Base-by-base conservation (phyloP, 2,888 invertebrate species). In the Leptinotarsa juncta region DNA sequence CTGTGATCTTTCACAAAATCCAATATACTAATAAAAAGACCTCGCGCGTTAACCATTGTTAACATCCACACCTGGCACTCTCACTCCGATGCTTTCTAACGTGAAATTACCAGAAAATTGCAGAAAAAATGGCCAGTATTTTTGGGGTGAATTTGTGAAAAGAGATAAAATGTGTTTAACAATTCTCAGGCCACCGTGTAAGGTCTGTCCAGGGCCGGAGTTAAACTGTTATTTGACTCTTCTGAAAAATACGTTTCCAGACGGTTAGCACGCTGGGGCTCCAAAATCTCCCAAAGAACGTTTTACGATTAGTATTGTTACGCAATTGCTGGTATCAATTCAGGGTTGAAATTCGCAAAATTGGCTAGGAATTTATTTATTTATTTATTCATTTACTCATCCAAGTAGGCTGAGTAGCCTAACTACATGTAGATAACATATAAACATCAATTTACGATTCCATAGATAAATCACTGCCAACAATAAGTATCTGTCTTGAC, bases 81-180 rank as follows among this genome's bases (percentile, higher is more conserved):
- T 66, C 72, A 71, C 77, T 66, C 66, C 60, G 79, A 81, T 72
- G 80, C 86, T 84, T 80, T 82, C 84, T 81, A 76, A 82, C 86
- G 86, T 87, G 82, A 87, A 87, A 87, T 87, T 83, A 84, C 83
- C 85, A 84, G 86, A 87, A 87, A 87, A 87, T 87, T 86, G 83
- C 81, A 73, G 84, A 81, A 83, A 84, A 84, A 83, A 65, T 53
- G 74, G 79, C 79, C 76, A 77, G 67, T 77, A 80, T 78, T 82
- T 84, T 80, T 82, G 82, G 84, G 84, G 82, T 81, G 84, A 83
- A 83, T 82, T 81, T 75, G 79, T 75, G 83, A 85, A 83, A 84
- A 81, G 84, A 81, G 83, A 85, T 85, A 84, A 86, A 84, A 85
- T 84, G 82, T 83, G 82, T 81, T 81, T 80, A 80, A 79, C 79